Evolutionary conservation across 1,140 invertebrate genomes (phyloP).

Genomic region (Teleopsis dalmanni): DNA sequence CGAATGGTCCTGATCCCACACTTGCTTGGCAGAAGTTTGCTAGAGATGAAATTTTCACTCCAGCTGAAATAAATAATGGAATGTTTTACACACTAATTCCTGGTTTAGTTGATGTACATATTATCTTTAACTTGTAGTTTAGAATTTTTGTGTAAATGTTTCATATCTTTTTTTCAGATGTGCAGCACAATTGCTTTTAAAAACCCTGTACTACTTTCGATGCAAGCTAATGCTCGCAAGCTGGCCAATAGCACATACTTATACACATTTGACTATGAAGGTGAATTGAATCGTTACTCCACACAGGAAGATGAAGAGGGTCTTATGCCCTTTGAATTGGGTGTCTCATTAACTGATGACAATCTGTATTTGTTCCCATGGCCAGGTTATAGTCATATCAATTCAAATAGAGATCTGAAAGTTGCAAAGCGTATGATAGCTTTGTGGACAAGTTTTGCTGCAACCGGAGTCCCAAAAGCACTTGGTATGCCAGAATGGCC

Average conservation of each 20-base stretch:
- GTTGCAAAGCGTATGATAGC: conserved; percentile 32
- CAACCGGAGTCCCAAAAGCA: conserved; percentile 25
- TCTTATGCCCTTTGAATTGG: conserved; percentile 36
- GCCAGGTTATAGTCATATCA: conserved; percentile 25
- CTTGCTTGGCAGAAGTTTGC: conserved; percentile 34
- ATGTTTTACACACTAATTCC: conserved; percentile 28
- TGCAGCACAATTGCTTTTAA: conserved; percentile 37
- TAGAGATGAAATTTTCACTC: conserved; percentile 29
- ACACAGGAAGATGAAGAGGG: conserved; percentile 18
- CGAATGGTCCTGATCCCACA: conserved; percentile 36
- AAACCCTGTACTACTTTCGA: conserved; percentile 35
- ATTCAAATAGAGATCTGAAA: conserved; percentile 33
- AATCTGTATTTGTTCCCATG: conserved; percentile 44
- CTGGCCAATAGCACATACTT: conserved; percentile 34
- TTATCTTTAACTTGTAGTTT: not conserved
- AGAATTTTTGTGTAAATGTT: not conserved
- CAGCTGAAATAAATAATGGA: conserved; percentile 28
- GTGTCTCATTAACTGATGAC: conserved; percentile 38
- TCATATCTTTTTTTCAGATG: conserved; percentile 15
- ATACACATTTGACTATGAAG: conserved; percentile 39
- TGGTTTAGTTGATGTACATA: conserved; percentile 36
- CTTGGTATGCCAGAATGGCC: conserved; percentile 27
- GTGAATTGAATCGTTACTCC: conserved; percentile 33
- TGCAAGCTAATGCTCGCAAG: conserved; percentile 40
- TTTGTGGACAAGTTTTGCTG: conserved; percentile 39